Evolutionary conservation across 2,888 invertebrate genomes (phyloP).

Genomic region (Pseudoips prasinana): DNA sequence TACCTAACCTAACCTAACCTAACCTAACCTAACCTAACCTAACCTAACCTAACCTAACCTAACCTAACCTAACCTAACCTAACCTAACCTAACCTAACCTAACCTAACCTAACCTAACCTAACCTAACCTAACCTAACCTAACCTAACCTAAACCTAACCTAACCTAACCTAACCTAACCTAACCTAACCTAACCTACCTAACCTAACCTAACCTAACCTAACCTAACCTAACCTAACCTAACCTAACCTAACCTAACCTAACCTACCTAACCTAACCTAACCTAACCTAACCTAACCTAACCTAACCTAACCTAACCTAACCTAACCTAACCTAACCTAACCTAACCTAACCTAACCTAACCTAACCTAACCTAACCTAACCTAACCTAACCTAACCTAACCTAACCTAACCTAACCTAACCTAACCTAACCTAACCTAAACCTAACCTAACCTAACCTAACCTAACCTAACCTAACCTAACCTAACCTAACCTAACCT

Average conservation of each 20-base stretch:
- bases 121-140: constrained; percentile 30
- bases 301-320: constrained; percentile 23
- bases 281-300: constrained; percentile 27
- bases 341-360: constrained; percentile 22
- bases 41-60: constrained; percentile 25
- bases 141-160: too few relatives aligned
- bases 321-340: constrained; percentile 23
- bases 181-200: too few relatives aligned
- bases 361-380: constrained; percentile 23
- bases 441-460: constrained; percentile 22
- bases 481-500: constrained; percentile 25
- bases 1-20: too few relatives aligned
- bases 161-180: constrained; percentile 12
- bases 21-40: constrained; percentile 35
- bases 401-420: constrained; percentile 19
- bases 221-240: constrained; percentile 27
- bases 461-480: constrained; percentile 27
- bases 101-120: constrained; percentile 27
- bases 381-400: constrained; percentile 22
- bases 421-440: too few relatives aligned
- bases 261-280: constrained; percentile 26
- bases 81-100: constrained; percentile 28
- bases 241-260: too few relatives aligned
- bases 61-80: constrained; percentile 24
- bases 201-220: constrained; percentile 26